Conservation (phyloP, 2,113 vertebrate genomes). For the Argyrosomus japonicus region DNA sequence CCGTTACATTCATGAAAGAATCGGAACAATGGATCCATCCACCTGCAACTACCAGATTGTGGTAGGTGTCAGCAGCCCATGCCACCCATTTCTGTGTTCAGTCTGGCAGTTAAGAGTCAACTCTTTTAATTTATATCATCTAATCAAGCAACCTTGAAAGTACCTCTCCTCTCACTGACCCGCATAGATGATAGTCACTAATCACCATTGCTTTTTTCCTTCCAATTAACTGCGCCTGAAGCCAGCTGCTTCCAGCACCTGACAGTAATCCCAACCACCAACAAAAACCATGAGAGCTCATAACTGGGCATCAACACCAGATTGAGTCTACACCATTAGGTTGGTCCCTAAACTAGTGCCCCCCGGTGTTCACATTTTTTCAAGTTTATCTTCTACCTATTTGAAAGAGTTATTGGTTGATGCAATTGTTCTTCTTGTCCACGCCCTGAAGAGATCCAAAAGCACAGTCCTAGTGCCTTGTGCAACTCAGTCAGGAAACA, state of each 20-base stretch:
- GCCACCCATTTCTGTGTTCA: not conserved
- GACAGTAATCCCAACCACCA: not conserved
- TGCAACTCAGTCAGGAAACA: not conserved
- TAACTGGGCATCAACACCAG: not conserved
- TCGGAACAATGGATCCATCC: not conserved
- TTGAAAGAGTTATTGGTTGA: not conserved
- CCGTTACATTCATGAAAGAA: not conserved
- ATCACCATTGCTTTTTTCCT: conserved; percentile 4
- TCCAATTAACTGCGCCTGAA: conserved; percentile 12
- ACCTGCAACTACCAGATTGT: not conserved
- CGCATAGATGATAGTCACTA: conserved; percentile 9
- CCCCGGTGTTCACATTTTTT: not conserved
- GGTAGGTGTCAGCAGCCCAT: not conserved
- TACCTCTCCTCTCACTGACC: conserved; percentile 16
- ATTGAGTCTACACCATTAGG: not conserved
- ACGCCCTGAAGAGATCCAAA: not conserved
- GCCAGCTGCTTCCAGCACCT: conserved; percentile 9
- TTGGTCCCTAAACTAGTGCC: not conserved
- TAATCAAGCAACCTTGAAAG: conserved; percentile 38
- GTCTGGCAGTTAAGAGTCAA: not conserved
- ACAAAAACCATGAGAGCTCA: not conserved
- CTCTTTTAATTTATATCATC: not conserved
- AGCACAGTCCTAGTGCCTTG: not conserved
- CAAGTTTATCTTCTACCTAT: too few relatives aligned
- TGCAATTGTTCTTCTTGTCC: not conserved